Base-by-base conservation (phyloP, 35 echinoderm and acorn worm species). In the Ptychodera flava region DNA sequence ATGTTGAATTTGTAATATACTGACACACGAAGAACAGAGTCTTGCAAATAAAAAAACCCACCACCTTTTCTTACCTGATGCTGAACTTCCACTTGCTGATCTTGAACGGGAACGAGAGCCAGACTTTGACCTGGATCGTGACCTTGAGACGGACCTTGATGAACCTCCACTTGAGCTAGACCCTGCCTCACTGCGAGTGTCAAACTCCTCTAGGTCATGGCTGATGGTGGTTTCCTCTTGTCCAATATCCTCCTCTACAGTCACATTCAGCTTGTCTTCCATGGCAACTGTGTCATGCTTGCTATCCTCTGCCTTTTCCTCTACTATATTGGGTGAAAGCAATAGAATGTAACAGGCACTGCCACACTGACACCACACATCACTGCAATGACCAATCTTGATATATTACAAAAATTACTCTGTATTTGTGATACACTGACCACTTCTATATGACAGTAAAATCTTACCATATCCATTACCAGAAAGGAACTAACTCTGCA, bases 151-250 rank as follows among this genome's bases (percentile, higher is more conserved):
- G 6, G 45, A 64, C 22, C 45, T 79, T 81, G 79, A 83, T 0
- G 79, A 81, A 30, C 32, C 79, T 30, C 35, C 79, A 82, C 38
- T 78, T 34, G 82, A 88, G 35, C 88, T 94, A 33, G 89, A 90
- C 78, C 96, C 94, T 34, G 96, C 96, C 78, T 99, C 96, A 34
- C 96, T 99, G 52, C 96, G 80, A 0, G 93, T 94, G 79, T 99
- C 96, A 84, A 89, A 99, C 0, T 82, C 96, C 1, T 94, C 91
- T 34, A 94, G 37, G 32, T 94, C 86, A 16, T 37, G 34, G 31
- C 12, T 36, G 6, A 28, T 36, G 2, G 1, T 10, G 1, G 1
- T 28, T 37, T 83, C 82, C 30, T 83, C 35, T 36, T 64, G 6
- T 64, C 45, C 45, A 12, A 22, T 6, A 12, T 64, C 45, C 22